Base-by-base conservation (phyloP, 2,797 vertebrate genomes). In the Poecilia velifera region DNA sequence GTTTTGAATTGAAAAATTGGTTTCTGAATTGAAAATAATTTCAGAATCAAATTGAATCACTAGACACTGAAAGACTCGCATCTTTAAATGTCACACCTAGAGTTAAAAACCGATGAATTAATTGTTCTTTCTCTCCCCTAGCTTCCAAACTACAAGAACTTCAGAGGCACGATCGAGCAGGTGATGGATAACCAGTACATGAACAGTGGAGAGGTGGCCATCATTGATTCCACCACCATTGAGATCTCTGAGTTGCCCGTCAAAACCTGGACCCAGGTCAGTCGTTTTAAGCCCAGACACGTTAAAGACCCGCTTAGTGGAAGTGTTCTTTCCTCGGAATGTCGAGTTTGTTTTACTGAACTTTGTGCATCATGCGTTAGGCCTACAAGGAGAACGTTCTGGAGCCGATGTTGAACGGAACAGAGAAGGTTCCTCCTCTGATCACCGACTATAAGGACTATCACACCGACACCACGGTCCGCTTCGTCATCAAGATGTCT, bases 391-490 rank as follows among this genome's bases (percentile, higher is more conserved):
- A 99, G 90, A 97, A 97, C 9, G 97, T 99, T 70, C 93, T 99
- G 92, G 98, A 99, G 90, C 95, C 95, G 0, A 99, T 99, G 98
- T 77, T 99, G 88, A 98, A 97, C 0, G 98, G 98, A 78, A 97
- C 97, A 0, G 98, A 99, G 76, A 99, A 99, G 95, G 96, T 96
- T 1, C 97, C 97, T 0, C 73, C 98, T 62, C 96, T 99, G n/a
- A 99, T 99, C 94, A 97, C 96, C 0, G 98, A 99, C 94, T 99
- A 99, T 76, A 98, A 96, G 82, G 98, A 99, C 31, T 99, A 99
- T 88, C 98, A 99, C 94, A 99, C 98, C 0, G 98, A 99, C 88
- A 96, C 97, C 51, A 99, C 98, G 0, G 98, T 99, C 80, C 98
- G 95, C 82, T 99, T 99, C 18, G 76, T 97, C 66, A 91, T 99